Evolutionary conservation across 2,797 vertebrate genomes (phyloP).

Genomic region (Pantherophis vulpinus): DNA sequence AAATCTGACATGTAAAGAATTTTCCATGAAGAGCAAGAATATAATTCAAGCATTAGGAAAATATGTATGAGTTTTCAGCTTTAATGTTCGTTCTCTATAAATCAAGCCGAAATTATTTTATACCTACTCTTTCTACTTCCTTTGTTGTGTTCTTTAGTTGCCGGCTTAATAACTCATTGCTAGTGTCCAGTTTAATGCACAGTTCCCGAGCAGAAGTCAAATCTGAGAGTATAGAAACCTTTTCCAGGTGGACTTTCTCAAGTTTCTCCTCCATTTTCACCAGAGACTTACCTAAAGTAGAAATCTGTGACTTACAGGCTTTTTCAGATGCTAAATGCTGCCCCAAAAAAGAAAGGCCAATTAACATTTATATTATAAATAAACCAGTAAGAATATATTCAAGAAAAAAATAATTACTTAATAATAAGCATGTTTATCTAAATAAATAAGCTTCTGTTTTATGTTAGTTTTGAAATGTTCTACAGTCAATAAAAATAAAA

Average conservation of each 20-base stretch:
- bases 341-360: neutral
- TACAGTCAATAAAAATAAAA: neutral
- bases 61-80: neutral
- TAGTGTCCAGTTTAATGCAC: slow-evolving; percentile 74
- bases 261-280: slow-evolving; percentile 73
- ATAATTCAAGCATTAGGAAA: neutral
- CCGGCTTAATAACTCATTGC: slow-evolving; percentile 73
- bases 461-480: neutral
- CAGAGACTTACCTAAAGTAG: slow-evolving; percentile 66
- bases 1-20: neutral
- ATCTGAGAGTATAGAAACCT: slow-evolving; percentile 66
- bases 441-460: neutral
- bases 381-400: neutral
- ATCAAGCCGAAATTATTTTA: slow-evolving; percentile 22
- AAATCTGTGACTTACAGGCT: slow-evolving; percentile 67
- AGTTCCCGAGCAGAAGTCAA: slow-evolving; percentile 73
- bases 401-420: neutral
- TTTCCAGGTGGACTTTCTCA: slow-evolving; percentile 63
- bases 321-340: slow-evolving; percentile 71
- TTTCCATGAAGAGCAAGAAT: neutral
- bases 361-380: neutral
- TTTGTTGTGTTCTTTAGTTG: slow-evolving; percentile 66
- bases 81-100: slow-evolving; percentile 3
- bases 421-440: neutral
- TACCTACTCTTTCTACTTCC: slow-evolving; percentile 68